Percentiles rank a stretch among this genome's conserved stretches.
phyloP scores from a whole-genome alignment of 2,888 invertebrate species.

The Nymphalis polychloros region DNA sequence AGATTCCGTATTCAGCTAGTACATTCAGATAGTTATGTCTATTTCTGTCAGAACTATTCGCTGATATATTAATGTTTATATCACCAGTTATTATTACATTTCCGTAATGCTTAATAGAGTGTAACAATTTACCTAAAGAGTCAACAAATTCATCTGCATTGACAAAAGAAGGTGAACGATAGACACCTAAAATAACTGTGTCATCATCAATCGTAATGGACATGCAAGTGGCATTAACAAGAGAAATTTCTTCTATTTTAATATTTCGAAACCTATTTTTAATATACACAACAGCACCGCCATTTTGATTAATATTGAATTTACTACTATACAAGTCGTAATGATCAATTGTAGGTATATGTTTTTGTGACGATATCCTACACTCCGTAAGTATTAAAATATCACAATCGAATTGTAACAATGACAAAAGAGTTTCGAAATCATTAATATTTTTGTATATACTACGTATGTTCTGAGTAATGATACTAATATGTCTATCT shows the following conservation, averaged over 20 bases:
- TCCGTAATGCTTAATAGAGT: slow-evolving; percentile 10
- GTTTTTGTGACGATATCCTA: slow-evolving; percentile 1
- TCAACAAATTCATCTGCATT: slow-evolving; percentile 10
- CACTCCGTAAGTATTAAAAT: slow-evolving; percentile 20
- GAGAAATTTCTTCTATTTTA: neutral
- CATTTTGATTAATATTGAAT: slow-evolving; percentile 4
- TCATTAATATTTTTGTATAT: slow-evolving; percentile 4
- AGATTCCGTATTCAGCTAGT: slow-evolving; percentile 8
- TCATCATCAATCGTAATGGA: neutral
- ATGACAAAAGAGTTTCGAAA: neutral
- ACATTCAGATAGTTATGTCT: slow-evolving; percentile 9
- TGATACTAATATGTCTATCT: neutral
- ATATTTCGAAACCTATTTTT: neutral
- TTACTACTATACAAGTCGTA: neutral
- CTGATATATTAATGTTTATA: slow-evolving; percentile 28
- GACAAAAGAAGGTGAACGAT: slow-evolving; percentile 10
- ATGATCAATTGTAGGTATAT: neutral
- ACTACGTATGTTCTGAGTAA: neutral
- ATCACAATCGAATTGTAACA: slow-evolving; percentile 9
- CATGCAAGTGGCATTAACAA: slow-evolving; percentile 14
- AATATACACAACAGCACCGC: slow-evolving; percentile 14
- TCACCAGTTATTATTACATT: slow-evolving; percentile 34
- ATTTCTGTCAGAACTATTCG: slow-evolving; percentile 3
- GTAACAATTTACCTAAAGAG: slow-evolving; percentile 1
- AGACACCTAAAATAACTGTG: slow-evolving; percentile 6